Evolutionary conservation across 92 coral and sea anemone genomes (phyloP), one percentile per base, ranked within the genome.

Genomic region (Micromussa lordhowensis): DNA sequence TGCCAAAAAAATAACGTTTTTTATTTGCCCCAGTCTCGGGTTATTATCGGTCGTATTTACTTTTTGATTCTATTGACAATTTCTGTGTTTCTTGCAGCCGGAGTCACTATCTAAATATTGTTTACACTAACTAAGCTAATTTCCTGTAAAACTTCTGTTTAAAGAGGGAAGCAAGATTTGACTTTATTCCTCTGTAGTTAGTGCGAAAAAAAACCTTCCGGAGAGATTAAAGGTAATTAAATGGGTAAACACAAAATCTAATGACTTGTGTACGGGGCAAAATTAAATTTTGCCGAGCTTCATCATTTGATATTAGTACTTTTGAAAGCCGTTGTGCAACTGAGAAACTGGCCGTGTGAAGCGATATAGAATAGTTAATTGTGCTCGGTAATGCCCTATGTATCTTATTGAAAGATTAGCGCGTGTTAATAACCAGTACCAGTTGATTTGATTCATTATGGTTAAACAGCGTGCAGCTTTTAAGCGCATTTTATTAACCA

Each of bases 211-310:
- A 76, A 82, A 86, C 95, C 88, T 90, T 94, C 96, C 98, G 98
- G 96, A 82, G 72, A 84, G 93, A 89, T 95, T 93, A 86, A 61
- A 81, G 76, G 84, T 86, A 95, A 95, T 95, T 95, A 89, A 83
- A 78, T 81, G 75, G 77, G 90, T 77, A 91, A 95, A 89, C 88
- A 94, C 63, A 85, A 59, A 57, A 53, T 73, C 81, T 89, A 59
- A 87, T 64, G 36, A 84, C 18, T 87, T 91, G 77, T 55, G 86
- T 80, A 84, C 49, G 72, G 29, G 44, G 72, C 78, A 82, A 83
- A 88, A 64, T 87, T 80, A 72, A 83, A 82, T 88, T 88, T 88
- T 26, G 26, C 69, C 64, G 59, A 69, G 35, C 53, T 36, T 75
- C 84, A 22, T 24, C 88, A 76, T 40, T 3, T 59, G 29, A 76